phyloP scores from a whole-genome alignment of 2,113 vertebrate species.

The Ictidomys tridecemlineatus region DNA sequence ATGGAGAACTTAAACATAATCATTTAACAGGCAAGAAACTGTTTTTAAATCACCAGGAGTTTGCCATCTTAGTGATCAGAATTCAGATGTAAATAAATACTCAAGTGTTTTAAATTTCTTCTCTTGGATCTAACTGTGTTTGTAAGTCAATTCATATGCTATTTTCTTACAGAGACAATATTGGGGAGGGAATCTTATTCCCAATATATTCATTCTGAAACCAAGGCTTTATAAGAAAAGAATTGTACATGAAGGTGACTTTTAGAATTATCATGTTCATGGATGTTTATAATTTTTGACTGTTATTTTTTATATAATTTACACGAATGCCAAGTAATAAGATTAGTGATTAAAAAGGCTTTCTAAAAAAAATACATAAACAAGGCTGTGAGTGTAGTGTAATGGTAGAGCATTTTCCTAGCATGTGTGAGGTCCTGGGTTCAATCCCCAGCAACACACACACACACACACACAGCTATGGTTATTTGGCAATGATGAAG shows the following conservation, averaged over 20 bases:
- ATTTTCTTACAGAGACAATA: slow-evolving; percentile 23
- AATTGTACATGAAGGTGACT: slow-evolving; percentile 36
- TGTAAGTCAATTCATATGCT: background rate
- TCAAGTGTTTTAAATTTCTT: background rate
- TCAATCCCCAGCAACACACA: background rate
- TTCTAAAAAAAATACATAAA: background rate
- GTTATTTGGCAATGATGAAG: background rate
- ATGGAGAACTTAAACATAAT: background rate
- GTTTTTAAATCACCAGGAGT: background rate
- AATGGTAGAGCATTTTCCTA: background rate
- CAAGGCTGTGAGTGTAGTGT: background rate
- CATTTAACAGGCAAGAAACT: background rate
- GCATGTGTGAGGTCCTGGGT: background rate
- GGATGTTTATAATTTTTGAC: background rate
- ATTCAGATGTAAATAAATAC: background rate
- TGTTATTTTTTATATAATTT: background rate
- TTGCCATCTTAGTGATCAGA: slow-evolving; percentile 38
- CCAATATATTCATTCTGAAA: slow-evolving; percentile 20
- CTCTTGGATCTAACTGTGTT: background rate
- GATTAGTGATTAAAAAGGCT: background rate
- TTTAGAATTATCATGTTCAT: background rate
- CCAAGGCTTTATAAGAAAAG: background rate
- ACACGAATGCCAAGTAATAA: background rate
- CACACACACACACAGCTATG: background rate
- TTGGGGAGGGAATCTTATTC: background rate